A percentile compares a stretch with the other conserved stretches of the same genome.
Evolutionary conservation across 2,113 vertebrate genomes (phyloP).

Genomic region (Siphamia tubifer): DNA sequence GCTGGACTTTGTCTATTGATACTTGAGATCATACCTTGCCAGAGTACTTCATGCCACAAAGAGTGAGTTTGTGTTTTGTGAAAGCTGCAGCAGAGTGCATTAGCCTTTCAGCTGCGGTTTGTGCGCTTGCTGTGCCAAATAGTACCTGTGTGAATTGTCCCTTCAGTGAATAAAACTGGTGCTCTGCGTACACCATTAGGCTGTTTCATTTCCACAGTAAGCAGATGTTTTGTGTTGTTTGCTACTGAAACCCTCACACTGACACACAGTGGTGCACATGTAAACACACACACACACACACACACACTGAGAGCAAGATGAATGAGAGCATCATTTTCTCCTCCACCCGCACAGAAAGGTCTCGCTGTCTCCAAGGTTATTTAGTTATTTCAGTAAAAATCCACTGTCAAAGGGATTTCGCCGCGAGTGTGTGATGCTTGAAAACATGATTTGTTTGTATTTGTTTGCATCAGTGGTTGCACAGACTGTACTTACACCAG

Average conservation of each 20-base stretch:
- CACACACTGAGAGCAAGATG: slow-evolving; percentile 24
- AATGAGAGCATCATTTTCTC: slow-evolving; percentile 45
- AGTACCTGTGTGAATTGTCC: slow-evolving; percentile 62
- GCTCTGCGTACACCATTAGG: slow-evolving; percentile 65
- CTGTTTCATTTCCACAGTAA: slow-evolving; percentile 65
- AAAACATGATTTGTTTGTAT: slow-evolving; percentile 46
- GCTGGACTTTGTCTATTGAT: slow-evolving; percentile 28
- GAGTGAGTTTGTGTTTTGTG: slow-evolving; percentile 26
- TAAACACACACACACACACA: slow-evolving; percentile 11
- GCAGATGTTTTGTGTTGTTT: slow-evolving; percentile 66
- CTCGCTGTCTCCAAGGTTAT: slow-evolving; percentile 48
- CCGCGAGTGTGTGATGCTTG: background rate
- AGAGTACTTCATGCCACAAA: slow-evolving; percentile 18
- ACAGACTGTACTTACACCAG: slow-evolving; percentile 1
- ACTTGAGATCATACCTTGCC: slow-evolving; percentile 39
- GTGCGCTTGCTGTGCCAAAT: slow-evolving; percentile 50
- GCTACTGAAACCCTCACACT: slow-evolving; percentile 27
- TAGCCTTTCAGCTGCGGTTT: slow-evolving; percentile 49
- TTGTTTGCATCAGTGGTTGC: slow-evolving; percentile 20
- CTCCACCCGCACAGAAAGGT: slow-evolving; percentile 35
- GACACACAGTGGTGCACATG: slow-evolving; percentile 26
- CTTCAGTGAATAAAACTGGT: slow-evolving; percentile 51
- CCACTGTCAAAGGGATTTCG: slow-evolving; percentile 39
- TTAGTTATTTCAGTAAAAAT: slow-evolving; percentile 35
- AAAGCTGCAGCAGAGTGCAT: slow-evolving; percentile 56